Evolutionary conservation across 30 jellyfish, hydroid and myxozoan species (phyloP).

Genomic region (Thelohanellus kitauei): DNA sequence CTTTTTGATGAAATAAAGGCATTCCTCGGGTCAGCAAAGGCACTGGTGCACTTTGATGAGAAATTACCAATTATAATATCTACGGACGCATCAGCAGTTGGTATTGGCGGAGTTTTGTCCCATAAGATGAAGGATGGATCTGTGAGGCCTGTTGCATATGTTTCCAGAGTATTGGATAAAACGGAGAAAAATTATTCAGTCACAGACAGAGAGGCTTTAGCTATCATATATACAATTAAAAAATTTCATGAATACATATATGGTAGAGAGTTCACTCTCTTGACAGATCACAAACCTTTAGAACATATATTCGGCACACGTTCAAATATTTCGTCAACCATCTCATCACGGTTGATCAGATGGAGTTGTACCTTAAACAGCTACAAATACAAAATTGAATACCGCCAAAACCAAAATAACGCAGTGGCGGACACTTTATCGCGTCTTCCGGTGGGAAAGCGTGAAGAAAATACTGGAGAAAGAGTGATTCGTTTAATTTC

Average conservation of each 20-base stretch:
- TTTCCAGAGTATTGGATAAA: constrained; percentile 8
- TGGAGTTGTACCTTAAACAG: constrained; percentile 16
- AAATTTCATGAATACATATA: constrained; percentile 20
- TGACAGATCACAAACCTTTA: constrained; percentile 19
- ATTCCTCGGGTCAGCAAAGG: background rate
- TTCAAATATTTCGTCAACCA: constrained; percentile 15
- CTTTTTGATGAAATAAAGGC: constrained; percentile 3
- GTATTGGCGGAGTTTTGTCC: constrained; percentile 28
- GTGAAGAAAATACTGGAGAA: background rate
- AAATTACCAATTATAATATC: constrained; percentile 3
- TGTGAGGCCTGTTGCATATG: constrained; percentile 21
- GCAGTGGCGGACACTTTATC: constrained; percentile 7
- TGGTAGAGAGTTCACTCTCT: constrained; percentile 20
- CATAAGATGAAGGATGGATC: constrained; percentile 14
- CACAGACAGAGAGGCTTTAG: constrained; percentile 18
- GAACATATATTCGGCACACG: constrained; percentile 7
- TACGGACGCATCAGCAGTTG: constrained; percentile 20
- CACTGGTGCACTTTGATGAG: constrained; percentile 25
- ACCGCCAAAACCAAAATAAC: background rate
- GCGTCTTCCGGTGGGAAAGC: constrained; percentile 6
- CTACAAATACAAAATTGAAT: too few relatives aligned
- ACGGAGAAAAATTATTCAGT: too few relatives aligned
- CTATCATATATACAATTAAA: constrained; percentile 20
- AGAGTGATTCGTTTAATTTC: too few relatives aligned
- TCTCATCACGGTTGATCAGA: constrained; percentile 12